A percentile compares a stretch with the other conserved stretches of the same genome.
Evolutionary conservation across 2,113 vertebrate genomes (phyloP).

Genomic region (Gymnarchus niloticus): DNA sequence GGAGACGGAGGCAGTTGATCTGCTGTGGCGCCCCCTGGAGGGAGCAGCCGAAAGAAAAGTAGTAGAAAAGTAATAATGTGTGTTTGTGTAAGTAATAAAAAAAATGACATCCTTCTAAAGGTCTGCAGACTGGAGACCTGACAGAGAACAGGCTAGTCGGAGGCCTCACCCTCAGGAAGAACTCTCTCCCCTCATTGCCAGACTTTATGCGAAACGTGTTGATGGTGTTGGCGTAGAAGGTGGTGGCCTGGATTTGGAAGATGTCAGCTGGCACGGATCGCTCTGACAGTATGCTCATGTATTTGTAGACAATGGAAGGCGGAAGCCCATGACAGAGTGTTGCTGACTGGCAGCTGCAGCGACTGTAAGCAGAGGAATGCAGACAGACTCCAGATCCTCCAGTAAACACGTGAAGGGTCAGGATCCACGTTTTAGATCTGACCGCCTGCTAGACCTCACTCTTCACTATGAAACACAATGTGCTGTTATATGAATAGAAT

Average conservation of each 20-base stretch:
- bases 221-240: slow-evolving; percentile 85
- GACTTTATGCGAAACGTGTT: slow-evolving; percentile 95
- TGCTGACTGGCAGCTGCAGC: slow-evolving; percentile 79
- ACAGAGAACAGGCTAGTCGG: neutral
- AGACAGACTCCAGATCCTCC: neutral
- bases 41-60: too few relatives aligned
- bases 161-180: slow-evolving; percentile 90
- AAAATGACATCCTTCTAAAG: neutral
- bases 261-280: slow-evolving; percentile 87
- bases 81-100: too few relatives aligned
- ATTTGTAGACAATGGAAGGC: slow-evolving; percentile 90
- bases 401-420: neutral
- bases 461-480: neutral
- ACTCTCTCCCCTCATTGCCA: slow-evolving; percentile 90
- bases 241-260: slow-evolving; percentile 97
- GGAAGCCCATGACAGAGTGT: slow-evolving; percentile 75
- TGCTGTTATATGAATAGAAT: too few relatives aligned
- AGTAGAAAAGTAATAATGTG: too few relatives aligned
- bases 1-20: too few relatives aligned
- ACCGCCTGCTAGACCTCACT: neutral
- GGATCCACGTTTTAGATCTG: neutral
- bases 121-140: neutral
- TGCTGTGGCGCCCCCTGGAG: too few relatives aligned
- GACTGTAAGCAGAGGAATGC: slow-evolving; percentile 59
- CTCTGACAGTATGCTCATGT: slow-evolving; percentile 95